Conservation (phyloP, 2,888 invertebrate species). For the Orgyia antiqua region DNA sequence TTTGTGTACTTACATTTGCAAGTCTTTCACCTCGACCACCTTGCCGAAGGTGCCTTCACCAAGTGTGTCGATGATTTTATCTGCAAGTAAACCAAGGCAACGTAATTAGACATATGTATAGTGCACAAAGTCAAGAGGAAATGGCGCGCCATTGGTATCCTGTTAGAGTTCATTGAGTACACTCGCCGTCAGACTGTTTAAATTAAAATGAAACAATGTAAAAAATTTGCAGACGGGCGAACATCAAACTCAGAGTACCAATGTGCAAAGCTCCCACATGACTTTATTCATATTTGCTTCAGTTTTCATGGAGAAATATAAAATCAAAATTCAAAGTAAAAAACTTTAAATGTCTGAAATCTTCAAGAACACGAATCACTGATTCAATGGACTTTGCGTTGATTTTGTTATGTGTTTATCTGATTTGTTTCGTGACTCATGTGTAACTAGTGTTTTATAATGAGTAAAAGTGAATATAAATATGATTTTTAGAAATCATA, state of each 20-base stretch:
- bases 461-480: neutral
- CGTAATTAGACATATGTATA: conserved; percentile 45
- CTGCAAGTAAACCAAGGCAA: conserved; percentile 86
- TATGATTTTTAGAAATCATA: neutral
- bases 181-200: conserved; percentile 6
- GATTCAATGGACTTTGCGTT: conserved; percentile 26
- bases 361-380: conserved; percentile 33
- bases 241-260: conserved; percentile 24
- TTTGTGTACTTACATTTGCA: conserved; percentile 88
- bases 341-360: conserved; percentile 24
- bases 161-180: conserved; percentile 18
- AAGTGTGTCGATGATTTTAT: conserved; percentile 98
- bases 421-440: conserved; percentile 22
- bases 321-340: conserved; percentile 24
- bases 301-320: conserved; percentile 24
- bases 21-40: conserved; percentile 98
- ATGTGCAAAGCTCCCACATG: conserved; percentile 46
- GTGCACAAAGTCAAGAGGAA: conserved; percentile 57
- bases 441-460: conserved; percentile 9
- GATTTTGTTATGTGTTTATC: conserved; percentile 19
- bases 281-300: conserved; percentile 32
- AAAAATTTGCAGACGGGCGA: conserved; percentile 15
- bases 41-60: conserved; percentile 99
- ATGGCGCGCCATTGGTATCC: conserved; percentile 43
- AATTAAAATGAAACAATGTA: neutral